Evolutionary conservation across 2,113 vertebrate genomes (phyloP).

Genomic region (Neomonachus schauinslandi): DNA sequence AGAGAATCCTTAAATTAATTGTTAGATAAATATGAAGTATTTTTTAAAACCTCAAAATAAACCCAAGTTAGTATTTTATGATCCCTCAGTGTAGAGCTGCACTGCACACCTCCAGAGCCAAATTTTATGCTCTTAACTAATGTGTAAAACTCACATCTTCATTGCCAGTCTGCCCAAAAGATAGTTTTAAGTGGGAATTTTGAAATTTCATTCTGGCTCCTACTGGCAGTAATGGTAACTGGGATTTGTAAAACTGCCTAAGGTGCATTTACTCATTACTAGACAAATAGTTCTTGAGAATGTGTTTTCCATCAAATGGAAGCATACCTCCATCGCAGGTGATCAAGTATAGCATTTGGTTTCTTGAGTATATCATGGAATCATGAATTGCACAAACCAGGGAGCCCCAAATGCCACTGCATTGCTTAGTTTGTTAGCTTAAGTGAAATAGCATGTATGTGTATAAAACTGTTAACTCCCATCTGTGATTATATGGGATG

Average conservation of each 20-base stretch:
- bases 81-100: slow-evolving; percentile 31
- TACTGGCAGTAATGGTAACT: background rate
- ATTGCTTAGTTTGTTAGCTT: slow-evolving; percentile 38
- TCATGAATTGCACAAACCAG: background rate
- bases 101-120: slow-evolving; percentile 43
- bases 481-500: background rate
- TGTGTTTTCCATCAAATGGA: slow-evolving; percentile 29
- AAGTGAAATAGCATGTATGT: background rate
- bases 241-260: slow-evolving; percentile 39
- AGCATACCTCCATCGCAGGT: background rate
- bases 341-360: background rate
- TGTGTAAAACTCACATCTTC: slow-evolving; percentile 50
- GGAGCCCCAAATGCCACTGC: background rate
- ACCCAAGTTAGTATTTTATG: slow-evolving; percentile 45
- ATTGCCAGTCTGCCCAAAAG: slow-evolving; percentile 25
- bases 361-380: background rate
- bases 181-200: slow-evolving; percentile 38
- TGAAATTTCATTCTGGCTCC: slow-evolving; percentile 39
- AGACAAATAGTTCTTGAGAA: slow-evolving; percentile 4
- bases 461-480: background rate
- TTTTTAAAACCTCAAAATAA: slow-evolving; percentile 48
- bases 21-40: slow-evolving; percentile 25
- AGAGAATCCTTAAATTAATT: slow-evolving; percentile 54
- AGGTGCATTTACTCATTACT: background rate
- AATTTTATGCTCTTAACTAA: slow-evolving; percentile 51